A percentile compares a stretch with the other conserved stretches of the same genome.
These are phyloP conservation scores for Isurus oxyrinchus DNA, from an alignment of 2,113 vertebrate genomes.

Conservation along the genomic window DNA sequence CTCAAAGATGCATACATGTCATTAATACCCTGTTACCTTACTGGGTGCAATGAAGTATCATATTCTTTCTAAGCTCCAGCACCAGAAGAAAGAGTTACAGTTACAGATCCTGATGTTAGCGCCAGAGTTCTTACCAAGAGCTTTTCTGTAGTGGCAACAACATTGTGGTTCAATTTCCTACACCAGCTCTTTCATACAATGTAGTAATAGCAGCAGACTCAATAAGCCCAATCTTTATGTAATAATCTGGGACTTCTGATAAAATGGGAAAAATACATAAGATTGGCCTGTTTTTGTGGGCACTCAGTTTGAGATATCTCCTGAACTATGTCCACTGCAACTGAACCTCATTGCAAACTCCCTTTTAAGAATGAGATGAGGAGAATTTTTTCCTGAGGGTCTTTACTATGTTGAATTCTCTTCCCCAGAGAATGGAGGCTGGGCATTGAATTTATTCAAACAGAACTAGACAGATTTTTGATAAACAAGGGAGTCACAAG, in stretches of 20 bases:
- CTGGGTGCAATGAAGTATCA: neutral
- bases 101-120: neutral
- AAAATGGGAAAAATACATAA: neutral
- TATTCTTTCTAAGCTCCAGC: neutral
- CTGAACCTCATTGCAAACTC: neutral
- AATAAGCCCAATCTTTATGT: neutral
- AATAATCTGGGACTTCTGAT: neutral
- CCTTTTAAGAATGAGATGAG: no score
- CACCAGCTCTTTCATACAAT: neutral
- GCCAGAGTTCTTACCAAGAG: no score
- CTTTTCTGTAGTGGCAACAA: neutral
- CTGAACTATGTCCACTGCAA: neutral
- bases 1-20: neutral
- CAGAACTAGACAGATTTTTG: no score
- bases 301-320: neutral
- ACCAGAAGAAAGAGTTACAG: neutral
- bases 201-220: neutral
- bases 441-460: no score
- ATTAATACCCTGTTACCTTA: neutral
- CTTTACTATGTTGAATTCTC: no score
- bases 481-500: no score
- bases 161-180: neutral
- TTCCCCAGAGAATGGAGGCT: no score
- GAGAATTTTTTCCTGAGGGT: no score
- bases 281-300: neutral